Evolutionary conservation across 2,888 invertebrate species (phyloP), one percentile per base, ranked within the genome.

Genomic region (Dasysyrphus albostriatus): DNA sequence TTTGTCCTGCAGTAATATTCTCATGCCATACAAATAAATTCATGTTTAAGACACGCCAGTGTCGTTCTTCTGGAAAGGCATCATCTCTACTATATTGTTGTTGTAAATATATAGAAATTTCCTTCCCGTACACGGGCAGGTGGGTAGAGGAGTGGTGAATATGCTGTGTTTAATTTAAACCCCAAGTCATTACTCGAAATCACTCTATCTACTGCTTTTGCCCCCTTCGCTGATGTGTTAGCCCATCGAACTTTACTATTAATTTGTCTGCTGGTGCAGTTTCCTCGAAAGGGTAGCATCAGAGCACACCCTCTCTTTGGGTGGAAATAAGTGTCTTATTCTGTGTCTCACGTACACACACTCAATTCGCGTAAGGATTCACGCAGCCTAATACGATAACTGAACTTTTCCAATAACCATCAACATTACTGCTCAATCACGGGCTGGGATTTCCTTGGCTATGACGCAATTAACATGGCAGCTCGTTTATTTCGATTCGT

Each of bases 1-100:
- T 89, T 90, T 88, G 88, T 89, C 89, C 89, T 89, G 80, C 47
- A 85, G 85, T 83, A 88, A 88, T 88, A 76, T 88, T 37, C 83
- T 80, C 58, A 67, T 84, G 75, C 54, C 80, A 54, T 54, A 70
- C 65, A 78, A 42, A 74, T 73, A 67, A 51, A 54, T 19, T 65
- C 47, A 59, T 19, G 34, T 54, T 54, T 12, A 56, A 63, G 61
- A 47, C 37, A 69, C 69, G 37, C 79, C 75, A 72, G 24, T 65
- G 24, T 61, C 37, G 7, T 61, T 37, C 54, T 29, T 24, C 24
- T 24, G 7, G 0, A 3, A 61, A 59, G n/a, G 61, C 39, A 61
- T 61, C 61, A 12, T 61, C 39, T 51, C 51, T 51, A 4, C 1
- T 32, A 1, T 58, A 37, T 37, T 39, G 19, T 24, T 65, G 12